These are phyloP conservation scores for Scaptomyza montana DNA, from an alignment of 1,140 invertebrate genomes.

Conservation along the genomic window DNA sequence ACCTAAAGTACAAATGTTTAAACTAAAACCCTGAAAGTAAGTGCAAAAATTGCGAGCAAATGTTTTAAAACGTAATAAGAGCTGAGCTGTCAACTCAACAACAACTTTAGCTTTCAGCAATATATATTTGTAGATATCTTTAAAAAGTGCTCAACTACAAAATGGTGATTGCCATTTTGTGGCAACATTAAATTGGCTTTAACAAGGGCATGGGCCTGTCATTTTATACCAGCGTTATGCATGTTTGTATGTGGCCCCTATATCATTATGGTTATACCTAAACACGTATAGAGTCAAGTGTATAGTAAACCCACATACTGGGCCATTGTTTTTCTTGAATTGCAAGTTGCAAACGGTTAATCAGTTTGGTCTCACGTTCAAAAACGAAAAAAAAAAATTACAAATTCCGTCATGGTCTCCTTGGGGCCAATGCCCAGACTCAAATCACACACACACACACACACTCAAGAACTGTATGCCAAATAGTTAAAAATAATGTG, in stretches of 20 bases:
- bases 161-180: slow-evolving; percentile 43
- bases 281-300: slow-evolving; percentile 37
- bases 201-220: slow-evolving; percentile 62
- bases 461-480: slow-evolving; percentile 66
- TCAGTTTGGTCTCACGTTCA: slow-evolving; percentile 75
- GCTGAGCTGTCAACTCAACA: slow-evolving; percentile 56
- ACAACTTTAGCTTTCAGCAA: background rate
- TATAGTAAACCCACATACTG: slow-evolving; percentile 38
- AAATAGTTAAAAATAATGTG: slow-evolving; percentile 54
- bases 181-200: slow-evolving; percentile 70
- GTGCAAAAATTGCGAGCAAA: slow-evolving; percentile 3
- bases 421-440: slow-evolving; percentile 58
- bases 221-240: slow-evolving; percentile 11
- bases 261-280: slow-evolving; percentile 1
- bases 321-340: slow-evolving; percentile 47
- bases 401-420: slow-evolving; percentile 46
- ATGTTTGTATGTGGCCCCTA: slow-evolving; percentile 32
- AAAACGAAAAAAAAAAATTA: slow-evolving; percentile 57
- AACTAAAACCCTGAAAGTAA: too few species aligned
- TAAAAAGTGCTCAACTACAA: slow-evolving; percentile 16
- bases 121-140: slow-evolving; percentile 14
- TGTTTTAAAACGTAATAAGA: slow-evolving; percentile 65
- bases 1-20: too few species aligned
- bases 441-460: slow-evolving; percentile 25
- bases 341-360: slow-evolving; percentile 65